Base-by-base conservation (phyloP, 2,888 invertebrate species). In the Xylota segnis region DNA sequence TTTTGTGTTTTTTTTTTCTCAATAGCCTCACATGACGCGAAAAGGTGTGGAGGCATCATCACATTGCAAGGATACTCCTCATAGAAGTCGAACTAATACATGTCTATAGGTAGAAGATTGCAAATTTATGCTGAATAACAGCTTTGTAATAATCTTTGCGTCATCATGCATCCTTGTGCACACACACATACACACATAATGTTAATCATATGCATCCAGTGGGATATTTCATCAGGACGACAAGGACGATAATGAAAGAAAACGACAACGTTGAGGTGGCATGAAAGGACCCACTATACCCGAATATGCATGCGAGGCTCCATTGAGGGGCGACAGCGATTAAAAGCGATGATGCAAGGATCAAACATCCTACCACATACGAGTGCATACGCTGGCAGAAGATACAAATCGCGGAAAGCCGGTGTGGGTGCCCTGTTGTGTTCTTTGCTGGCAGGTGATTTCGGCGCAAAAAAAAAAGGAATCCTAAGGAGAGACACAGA, bases 91-190 rank as follows among this genome's bases (percentile, higher is more conserved):
- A 70, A n/a, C n/a, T n/a, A n/a, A n/a, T n/a, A n/a, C n/a, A n/a
- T n/a, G n/a, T n/a, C n/a, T n/a, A n/a, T n/a, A n/a, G n/a, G n/a
- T 52, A 32, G 43, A 71, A 75, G 65, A 79, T 79, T 79, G 79
- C 79, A 84, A 84, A 84, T 79, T 84, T 84, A 84, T 79, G 74
- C 84, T 84, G 84, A 84, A 84, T 84, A 84, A 70, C 68, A 70
- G 70, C 68, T 79, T 79, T 79, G 65, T 78, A 75, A 79, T 78
- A 79, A 84, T 79, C 75, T 59, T 79, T 65, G 52, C 70, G 70
- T 79, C 79, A 32, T 59, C 70, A 75, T 71, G 59, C 84, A 70
- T 74, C 68, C 43, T 34, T 50, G 72, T n/a, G 43, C 50, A 40
- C 9, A 65, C 45, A 29, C 18, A 59, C 65, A 59, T 52, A 61